Base-by-base conservation (phyloP, 2,888 invertebrate genomes). In the Synergus japonicus region DNA sequence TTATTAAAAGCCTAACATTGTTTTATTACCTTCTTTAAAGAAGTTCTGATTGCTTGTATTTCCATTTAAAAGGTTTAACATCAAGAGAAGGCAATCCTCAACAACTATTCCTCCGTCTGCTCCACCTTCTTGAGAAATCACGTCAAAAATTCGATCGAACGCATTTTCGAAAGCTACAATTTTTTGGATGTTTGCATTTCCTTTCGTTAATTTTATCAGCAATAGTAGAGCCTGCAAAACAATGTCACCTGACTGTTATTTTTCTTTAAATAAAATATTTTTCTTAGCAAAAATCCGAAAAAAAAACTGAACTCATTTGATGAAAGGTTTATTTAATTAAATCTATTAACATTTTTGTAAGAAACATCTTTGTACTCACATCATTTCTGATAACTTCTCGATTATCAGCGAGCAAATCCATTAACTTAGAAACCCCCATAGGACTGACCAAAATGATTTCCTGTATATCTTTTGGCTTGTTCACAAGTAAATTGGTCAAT, bases 141-240 rank as follows among this genome's bases (percentile, higher is more conserved):
- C 98, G 91, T 98, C 98, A 86, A 99, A 96, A 44, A 99, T 93
- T 85, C 97, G 95, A 92, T 99, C 99, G 90, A 99, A 99, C 0
- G 98, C 98, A 93, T 99, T 99, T 92, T 99, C 99, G 92, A 99
- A 99, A 0, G 99, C 99, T 0, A 99, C 98, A 88, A 99, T 99
- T 93, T 99, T 99, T 92, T 99, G 99, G 88, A 99, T 98, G 92
- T 98, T 99, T 0, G 98, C 97, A 93, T 99, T 99, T 15, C 97
- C 96, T 94, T 97, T 96, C 0, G 99, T 99, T 86, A 99, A 93
- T 88, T 98, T 97, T 83, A 97, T 97, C 0, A 99, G 93, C 73
- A 99, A 93, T 7, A 99, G 92, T 12, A 99, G 93, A 0, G 98
- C 95, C 95, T 95, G 89, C 9, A 86, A 84, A 66, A 78, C 13